These are phyloP conservation scores for Columbina picui DNA, from an alignment of 2,113 vertebrate species.

Conservation along the genomic window DNA sequence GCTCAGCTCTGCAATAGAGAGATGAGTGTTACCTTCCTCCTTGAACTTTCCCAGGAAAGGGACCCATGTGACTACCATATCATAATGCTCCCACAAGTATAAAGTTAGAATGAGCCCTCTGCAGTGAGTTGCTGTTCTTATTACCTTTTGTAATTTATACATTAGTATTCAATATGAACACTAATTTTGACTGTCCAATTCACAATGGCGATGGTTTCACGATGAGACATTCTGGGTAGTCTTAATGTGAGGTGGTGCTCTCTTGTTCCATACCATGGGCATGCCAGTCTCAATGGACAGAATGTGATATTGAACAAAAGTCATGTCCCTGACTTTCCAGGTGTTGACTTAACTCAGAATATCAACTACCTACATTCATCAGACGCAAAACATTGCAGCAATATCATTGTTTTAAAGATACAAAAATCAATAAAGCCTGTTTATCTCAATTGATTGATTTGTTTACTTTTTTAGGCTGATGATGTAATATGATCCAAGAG, in stretches of 20 bases:
- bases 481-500: neutral
- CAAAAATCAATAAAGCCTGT: fast-evolving
- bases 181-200: neutral
- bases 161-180: neutral
- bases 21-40: neutral
- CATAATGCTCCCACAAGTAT: neutral
- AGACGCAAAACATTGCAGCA: neutral
- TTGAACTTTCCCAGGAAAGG: neutral
- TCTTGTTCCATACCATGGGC: neutral
- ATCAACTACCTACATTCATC: neutral
- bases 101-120: neutral
- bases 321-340: neutral
- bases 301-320: neutral
- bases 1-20: neutral
- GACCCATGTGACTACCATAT: neutral
- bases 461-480: neutral
- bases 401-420: neutral
- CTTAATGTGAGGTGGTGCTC: neutral
- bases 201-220: neutral
- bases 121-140: neutral
- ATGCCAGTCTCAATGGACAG: neutral
- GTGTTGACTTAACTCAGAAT: neutral
- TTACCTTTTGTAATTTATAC: neutral
- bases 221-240: neutral
- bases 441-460: neutral